Evolutionary conservation across 53 echinoderm and acorn worm genomes (phyloP).

Genomic region (Luidia sarsii): DNA sequence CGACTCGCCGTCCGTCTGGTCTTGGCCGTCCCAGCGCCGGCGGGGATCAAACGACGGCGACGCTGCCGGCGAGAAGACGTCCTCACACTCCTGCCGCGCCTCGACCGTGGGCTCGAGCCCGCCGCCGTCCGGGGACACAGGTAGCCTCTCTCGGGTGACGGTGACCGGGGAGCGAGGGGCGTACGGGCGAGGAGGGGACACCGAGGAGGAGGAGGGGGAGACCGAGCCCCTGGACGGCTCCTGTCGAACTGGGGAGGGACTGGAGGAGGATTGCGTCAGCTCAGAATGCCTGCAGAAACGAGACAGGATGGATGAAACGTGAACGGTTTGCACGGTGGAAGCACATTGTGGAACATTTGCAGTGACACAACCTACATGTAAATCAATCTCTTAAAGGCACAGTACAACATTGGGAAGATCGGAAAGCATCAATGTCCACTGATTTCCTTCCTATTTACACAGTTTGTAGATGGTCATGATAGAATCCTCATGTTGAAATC

Average conservation of each 20-base stretch:
- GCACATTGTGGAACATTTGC: too few species aligned
- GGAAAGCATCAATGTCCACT: too few species aligned
- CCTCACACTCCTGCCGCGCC: neutral
- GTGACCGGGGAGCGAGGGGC: neutral
- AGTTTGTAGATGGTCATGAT: too few species aligned
- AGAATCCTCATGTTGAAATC: too few species aligned
- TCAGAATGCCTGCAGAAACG: neutral
- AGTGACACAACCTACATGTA: too few species aligned
- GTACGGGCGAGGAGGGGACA: slow-evolving; percentile 2
- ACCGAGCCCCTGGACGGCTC: neutral
- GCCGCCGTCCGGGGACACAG: neutral
- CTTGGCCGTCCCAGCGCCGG: too few species aligned
- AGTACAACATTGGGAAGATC: too few species aligned
- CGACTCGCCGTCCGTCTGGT: too few species aligned
- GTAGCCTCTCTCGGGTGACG: neutral
- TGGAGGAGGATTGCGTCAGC: neutral
- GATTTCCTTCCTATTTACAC: too few species aligned
- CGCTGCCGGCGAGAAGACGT: neutral
- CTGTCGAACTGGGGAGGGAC: neutral
- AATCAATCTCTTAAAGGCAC: too few species aligned
- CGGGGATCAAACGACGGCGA: too few species aligned
- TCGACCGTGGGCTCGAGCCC: slow-evolving; percentile 8
- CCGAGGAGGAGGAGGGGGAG: neutral
- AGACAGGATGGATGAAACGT: neutral
- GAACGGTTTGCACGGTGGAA: neutral